These are phyloP conservation scores for Acrossocheilus wenchowensis DNA, from an alignment of 2,797 vertebrate genomes.

Conservation along the genomic window DNA sequence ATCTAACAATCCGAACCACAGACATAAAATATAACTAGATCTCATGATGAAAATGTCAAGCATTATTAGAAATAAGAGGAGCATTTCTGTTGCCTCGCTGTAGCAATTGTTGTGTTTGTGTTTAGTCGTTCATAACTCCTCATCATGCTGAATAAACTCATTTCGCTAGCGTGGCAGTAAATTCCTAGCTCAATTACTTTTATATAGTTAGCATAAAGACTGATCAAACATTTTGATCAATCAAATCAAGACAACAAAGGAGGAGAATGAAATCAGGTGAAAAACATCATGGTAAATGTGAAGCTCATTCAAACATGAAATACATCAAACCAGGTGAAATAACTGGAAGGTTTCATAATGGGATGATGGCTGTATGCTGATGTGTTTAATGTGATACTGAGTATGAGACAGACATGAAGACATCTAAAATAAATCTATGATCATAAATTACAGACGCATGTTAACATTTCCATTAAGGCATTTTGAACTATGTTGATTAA, in stretches of 20 bases:
- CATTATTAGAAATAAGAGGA: slow-evolving; percentile 6
- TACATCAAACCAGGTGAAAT: slow-evolving; percentile 46
- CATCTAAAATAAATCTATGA: background rate
- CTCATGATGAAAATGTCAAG: background rate
- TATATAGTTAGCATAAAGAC: slow-evolving; percentile 23
- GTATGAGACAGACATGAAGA: slow-evolving; percentile 13
- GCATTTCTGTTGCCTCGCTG: background rate
- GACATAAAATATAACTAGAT: background rate
- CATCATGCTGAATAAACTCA: slow-evolving; percentile 24
- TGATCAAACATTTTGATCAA: slow-evolving; percentile 20
- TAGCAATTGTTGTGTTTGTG: slow-evolving; percentile 24
- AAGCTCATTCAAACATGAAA: slow-evolving; percentile 38
- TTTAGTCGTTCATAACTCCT: background rate
- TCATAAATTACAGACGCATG: background rate
- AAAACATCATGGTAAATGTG: slow-evolving; percentile 28
- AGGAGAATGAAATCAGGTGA: slow-evolving; percentile 36
- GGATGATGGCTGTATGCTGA: slow-evolving; percentile 21
- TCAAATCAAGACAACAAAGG: slow-evolving; percentile 23
- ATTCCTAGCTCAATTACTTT: slow-evolving; percentile 37
- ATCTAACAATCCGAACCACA: background rate
- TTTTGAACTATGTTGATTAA: background rate
- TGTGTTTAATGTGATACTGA: slow-evolving; percentile 36
- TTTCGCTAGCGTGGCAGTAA: background rate
- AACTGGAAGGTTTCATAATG: slow-evolving; percentile 31
- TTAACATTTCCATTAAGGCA: background rate